A percentile compares a stretch with the other conserved stretches of the same genome.
Conservation (phyloP, 2,888 invertebrate species). For the Rhamnusium bicolor region DNA sequence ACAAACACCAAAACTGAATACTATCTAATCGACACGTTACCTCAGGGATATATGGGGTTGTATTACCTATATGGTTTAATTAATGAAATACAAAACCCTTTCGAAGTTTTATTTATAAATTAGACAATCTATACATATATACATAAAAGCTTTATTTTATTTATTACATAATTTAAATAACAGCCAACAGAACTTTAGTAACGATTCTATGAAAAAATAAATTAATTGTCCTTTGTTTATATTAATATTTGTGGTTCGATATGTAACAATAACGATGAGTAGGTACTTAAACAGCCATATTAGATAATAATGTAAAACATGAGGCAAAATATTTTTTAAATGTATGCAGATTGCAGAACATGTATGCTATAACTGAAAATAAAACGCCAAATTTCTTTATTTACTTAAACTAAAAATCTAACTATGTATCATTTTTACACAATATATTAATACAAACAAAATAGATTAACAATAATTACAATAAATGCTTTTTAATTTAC, state of each 20-base stretch:
- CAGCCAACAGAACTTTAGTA: background rate
- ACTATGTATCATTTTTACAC: no score
- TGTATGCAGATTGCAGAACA: no score
- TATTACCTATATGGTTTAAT: no score
- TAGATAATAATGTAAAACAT: background rate
- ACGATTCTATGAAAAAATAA: background rate
- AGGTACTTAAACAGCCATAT: no score
- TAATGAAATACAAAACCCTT: background rate
- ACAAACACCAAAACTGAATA: no score
- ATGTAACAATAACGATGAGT: background rate
- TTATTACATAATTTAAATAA: background rate
- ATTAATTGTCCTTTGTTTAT: background rate
- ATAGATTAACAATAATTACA: background rate
- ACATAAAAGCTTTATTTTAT: conserved; percentile 3
- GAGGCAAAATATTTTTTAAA: background rate
- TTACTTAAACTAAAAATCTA: no score
- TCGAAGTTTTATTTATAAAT: conserved; percentile 2
- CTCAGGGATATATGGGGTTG: no score
- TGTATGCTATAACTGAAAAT: no score
- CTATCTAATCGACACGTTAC: no score
- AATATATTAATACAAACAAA: background rate
- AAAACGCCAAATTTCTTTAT: background rate
- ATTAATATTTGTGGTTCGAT: background rate
- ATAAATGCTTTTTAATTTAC: conserved; percentile 1
- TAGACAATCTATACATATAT: conserved; percentile 12